Evolutionary conservation across 1,140 invertebrate genomes (phyloP), one percentile per base, ranked within the genome.

Genomic region (Helicoverpa zea): DNA sequence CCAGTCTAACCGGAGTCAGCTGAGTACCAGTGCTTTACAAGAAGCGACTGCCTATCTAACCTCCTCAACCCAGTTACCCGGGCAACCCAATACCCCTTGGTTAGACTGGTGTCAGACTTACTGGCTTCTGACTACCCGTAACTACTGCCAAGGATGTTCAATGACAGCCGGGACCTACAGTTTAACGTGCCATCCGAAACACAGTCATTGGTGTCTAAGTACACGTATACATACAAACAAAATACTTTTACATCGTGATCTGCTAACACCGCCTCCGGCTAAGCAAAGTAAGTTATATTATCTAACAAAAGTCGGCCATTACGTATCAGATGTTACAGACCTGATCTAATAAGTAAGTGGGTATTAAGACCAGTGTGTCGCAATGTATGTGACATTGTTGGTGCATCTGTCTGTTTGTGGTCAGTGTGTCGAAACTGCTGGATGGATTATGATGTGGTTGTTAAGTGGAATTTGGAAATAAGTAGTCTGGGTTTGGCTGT

Each of bases 311-410:
- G 52, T 35, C 30, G 52, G 52, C 47, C 70, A 73, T 73, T 73
- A 73, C 54, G 52, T 52, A 43, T 58, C 49, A 29, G 10, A 58
- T 73, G 54, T 73, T 56, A 43, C 14, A 43, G 70, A 43, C 54
- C 58, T 73, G 70, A 58, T 73, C 70, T 73, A 73, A 73, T 73
- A 73, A 73, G 70, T 73, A 73, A 43, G 30, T 58, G n/a, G 70
- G 70, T 73, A 73, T 73, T 16, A 73, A 58, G 70, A 43, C 18
- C 68, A 72, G 16, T 23, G 23, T 66, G 63, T 18, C 5, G 70
- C 35, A 29, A 43, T 29, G 18, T n/a, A 73, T 72, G 68, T 72
- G 49, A 72, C 68, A 72, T 72, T 72, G 66, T 70, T 14, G 12
- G 52, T 72, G 68, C 68, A 52, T 72, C 49, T 72, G 5, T 72